phyloP scores from a whole-genome alignment of 2,888 invertebrate genomes.

The Cryptocheilus praepositus region DNA sequence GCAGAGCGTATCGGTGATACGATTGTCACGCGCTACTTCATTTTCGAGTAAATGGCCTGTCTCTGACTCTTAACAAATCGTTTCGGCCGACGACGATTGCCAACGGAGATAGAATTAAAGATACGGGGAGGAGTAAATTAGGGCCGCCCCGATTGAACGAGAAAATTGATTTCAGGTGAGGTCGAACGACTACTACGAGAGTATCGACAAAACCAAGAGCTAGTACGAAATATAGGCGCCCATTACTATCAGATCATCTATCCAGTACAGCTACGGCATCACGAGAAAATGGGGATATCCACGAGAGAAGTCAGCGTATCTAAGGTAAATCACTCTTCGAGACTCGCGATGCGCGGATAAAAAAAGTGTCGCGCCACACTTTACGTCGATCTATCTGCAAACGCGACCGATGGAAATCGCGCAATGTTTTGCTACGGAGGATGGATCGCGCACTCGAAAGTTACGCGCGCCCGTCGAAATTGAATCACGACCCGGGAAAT shows the following conservation, averaged over 20 bases:
- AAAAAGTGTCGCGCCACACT: constrained; percentile 3
- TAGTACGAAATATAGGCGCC: constrained; percentile 92
- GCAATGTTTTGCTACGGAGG: too few relatives aligned
- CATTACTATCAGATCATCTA: constrained; percentile 96
- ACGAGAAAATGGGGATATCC: constrained; percentile 97
- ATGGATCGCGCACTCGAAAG: too few relatives aligned
- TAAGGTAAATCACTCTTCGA: constrained; percentile 80
- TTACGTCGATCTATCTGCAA: too few relatives aligned
- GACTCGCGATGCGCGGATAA: not conserved
- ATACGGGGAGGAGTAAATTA: constrained; percentile 29
- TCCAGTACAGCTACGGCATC: constrained; percentile 94
- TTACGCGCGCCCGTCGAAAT: too few relatives aligned
- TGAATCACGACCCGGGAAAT: too few relatives aligned
- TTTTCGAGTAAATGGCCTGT: too few relatives aligned
- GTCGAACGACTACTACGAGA: constrained; percentile 93
- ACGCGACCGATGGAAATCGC: too few relatives aligned
- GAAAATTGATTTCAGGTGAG: constrained; percentile 81
- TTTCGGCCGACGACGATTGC: constrained; percentile 3
- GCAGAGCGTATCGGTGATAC: too few relatives aligned
- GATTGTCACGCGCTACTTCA: too few relatives aligned
- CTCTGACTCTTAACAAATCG: too few relatives aligned
- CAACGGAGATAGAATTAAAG: constrained; percentile 30
- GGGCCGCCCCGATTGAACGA: constrained; percentile 43
- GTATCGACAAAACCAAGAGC: constrained; percentile 93
- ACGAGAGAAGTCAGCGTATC: constrained; percentile 92